Base-by-base conservation (phyloP, 2,113 vertebrate genomes). In the Lagopus muta region DNA sequence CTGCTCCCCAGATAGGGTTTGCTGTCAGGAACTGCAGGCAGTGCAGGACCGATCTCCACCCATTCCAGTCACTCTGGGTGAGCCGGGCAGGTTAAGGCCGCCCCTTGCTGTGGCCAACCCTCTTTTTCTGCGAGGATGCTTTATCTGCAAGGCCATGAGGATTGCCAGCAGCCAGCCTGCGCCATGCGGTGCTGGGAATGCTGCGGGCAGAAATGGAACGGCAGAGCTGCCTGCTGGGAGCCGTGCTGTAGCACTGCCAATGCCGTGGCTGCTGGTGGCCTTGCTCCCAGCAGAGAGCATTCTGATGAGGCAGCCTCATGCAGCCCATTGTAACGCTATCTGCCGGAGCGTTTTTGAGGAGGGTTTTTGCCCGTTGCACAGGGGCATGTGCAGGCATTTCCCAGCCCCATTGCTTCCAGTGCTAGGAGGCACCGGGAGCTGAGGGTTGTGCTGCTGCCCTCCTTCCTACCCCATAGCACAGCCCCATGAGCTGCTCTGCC, bases 121-220 rank as follows among this genome's bases (percentile, higher is more conserved):
- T 14, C 17, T 85, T 45, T 43, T 71, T 71, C 65, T 84, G 62
- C 17, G 13, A 32, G 52, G 43, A 21, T 6, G 3, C 65, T 73
- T 83, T 43, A 36, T 30, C 34, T 10, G 8, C 42, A 16, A 42
- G 27, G 24, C 32, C 28, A 4, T 27, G 61, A 30, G 16, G 18
- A 3, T 60, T 62, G 61, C 38, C 24, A 38, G 71, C 66, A 27
- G 24, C 0, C 13, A 65, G 43, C 11, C 1, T 1, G 27, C 28
- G 28, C 55, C 0, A 0, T n/a, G 52, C 60, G 1, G 7, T 24
- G 64, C 42, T 28, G 62, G 48, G 48, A 85, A 55, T 6, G 0
- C 40, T 19, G 12, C 0, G 7, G 25, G 81, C 50, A 42, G 55
- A 52, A 30, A 54, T 62, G 45, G 30, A 48, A 36, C 36, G n/a